Conservation (phyloP, 1,140 invertebrate genomes). For the Papilio dardanus region DNA sequence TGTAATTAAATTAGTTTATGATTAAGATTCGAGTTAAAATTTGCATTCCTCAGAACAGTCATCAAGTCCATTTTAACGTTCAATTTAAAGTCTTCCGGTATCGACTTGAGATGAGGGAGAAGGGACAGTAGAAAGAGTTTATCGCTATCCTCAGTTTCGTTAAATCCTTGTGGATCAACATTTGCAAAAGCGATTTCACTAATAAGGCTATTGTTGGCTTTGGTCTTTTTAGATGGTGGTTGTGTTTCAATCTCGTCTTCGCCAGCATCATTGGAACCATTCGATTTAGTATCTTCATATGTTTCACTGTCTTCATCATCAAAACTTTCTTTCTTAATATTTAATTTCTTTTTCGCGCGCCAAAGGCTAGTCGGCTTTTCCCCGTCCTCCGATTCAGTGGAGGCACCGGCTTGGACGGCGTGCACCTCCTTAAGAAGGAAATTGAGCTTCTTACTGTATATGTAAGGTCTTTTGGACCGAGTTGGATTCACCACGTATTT, state of each 20-base stretch:
- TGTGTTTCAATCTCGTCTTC: constrained; percentile 36
- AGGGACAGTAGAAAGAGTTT: constrained; percentile 72
- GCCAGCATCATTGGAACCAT: constrained; percentile 36
- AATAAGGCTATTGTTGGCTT: constrained; percentile 40
- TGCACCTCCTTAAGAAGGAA: constrained; percentile 64
- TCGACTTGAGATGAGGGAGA: constrained; percentile 66
- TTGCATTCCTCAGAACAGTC: constrained; percentile 71
- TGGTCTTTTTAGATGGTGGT: constrained; percentile 39
- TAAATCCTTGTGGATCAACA: constrained; percentile 53
- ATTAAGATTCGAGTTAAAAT: constrained; percentile 46
- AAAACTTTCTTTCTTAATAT: constrained; percentile 56
- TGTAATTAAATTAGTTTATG: constrained; percentile 56
- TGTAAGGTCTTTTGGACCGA: constrained; percentile 63
- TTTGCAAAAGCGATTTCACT: constrained; percentile 72
- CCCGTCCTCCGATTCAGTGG: constrained; percentile 61
- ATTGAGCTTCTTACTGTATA: constrained; percentile 66
- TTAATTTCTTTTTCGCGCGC: constrained; percentile 58
- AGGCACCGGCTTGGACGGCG: constrained; percentile 38
- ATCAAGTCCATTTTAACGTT: constrained; percentile 76
- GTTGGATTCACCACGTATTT: constrained; percentile 67
- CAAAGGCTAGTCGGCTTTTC: constrained; percentile 51
- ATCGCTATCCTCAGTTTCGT: constrained; percentile 64
- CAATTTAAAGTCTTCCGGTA: constrained; percentile 66
- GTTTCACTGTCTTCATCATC: constrained; percentile 58
- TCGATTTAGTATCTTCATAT: constrained; percentile 44